These are phyloP conservation scores for Mus pahari DNA, from an alignment of 2,113 vertebrate species.

Conservation along the genomic window DNA sequence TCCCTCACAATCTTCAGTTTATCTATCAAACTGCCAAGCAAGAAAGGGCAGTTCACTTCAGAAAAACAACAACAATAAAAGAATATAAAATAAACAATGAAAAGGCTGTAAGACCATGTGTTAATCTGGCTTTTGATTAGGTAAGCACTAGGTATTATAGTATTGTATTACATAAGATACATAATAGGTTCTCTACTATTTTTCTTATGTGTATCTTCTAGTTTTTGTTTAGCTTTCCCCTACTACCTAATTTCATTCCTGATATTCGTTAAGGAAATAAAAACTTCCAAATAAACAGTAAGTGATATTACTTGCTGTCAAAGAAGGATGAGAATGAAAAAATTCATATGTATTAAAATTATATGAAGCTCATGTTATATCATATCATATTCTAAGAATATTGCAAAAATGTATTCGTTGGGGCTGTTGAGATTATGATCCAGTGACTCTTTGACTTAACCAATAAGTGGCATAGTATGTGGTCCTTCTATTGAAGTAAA, in stretches of 20 bases:
- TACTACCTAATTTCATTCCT: background rate
- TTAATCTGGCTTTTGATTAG: background rate
- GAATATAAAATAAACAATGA: slow-evolving; percentile 17
- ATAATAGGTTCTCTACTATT: background rate
- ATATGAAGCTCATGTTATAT: background rate
- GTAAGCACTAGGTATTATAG: background rate
- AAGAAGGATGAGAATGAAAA: background rate
- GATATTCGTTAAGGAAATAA: background rate
- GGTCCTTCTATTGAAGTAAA: background rate
- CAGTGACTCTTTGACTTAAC: background rate
- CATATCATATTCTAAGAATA: background rate
- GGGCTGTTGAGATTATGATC: background rate
- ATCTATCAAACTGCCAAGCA: background rate
- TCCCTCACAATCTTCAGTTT: background rate
- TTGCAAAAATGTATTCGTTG: background rate
- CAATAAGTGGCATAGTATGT: background rate
- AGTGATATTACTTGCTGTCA: background rate
- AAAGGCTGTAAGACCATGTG: background rate
- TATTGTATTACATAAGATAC: background rate
- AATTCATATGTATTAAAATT: background rate
- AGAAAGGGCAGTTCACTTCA: background rate
- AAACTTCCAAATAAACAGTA: background rate
- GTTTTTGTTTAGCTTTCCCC: background rate
- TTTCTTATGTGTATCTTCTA: background rate
- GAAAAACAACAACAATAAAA: background rate